A percentile compares a stretch with the other conserved stretches of the same genome.
phyloP scores from a whole-genome alignment of 2,888 invertebrate genomes.

The Tuta absoluta region DNA sequence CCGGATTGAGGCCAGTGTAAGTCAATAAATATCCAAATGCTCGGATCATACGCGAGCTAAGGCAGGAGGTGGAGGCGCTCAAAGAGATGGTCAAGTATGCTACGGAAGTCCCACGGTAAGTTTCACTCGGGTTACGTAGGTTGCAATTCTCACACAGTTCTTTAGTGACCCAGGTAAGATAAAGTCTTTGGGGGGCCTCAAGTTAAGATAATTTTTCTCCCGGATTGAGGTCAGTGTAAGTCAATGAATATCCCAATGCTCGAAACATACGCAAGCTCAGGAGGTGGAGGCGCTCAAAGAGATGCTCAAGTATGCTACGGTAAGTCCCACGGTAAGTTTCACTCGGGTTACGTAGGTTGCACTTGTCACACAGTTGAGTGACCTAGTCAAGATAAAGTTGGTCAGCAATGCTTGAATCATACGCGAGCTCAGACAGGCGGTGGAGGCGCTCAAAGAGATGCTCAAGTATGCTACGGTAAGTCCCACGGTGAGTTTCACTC shows the following conservation, averaged over 20 bases:
- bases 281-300: conserved; percentile 97
- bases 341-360: not conserved
- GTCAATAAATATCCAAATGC: too few species aligned
- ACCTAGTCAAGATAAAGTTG: too few species aligned
- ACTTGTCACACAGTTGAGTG: not conserved
- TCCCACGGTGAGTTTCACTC: conserved; percentile 33
- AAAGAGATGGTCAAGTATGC: too few species aligned
- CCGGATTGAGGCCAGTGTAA: too few species aligned
- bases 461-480: conserved; percentile 90
- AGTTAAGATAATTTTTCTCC: too few species aligned
- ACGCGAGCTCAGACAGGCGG: conserved; percentile 97
- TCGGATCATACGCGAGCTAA: too few species aligned
- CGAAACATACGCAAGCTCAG: conserved; percentile 97
- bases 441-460: conserved; percentile 96
- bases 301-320: conserved; percentile 93
- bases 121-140: conserved; percentile 15
- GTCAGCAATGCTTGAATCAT: conserved; percentile 98
- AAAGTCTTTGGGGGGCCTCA: too few species aligned
- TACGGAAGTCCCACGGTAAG: conserved; percentile 34
- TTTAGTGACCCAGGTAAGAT: too few species aligned
- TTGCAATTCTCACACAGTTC: too few species aligned
- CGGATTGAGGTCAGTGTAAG: too few species aligned
- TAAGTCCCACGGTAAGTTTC: conserved; percentile 51
- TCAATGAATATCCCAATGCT: conserved; percentile 83
- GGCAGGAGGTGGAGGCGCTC: too few species aligned